Base-by-base conservation (phyloP, 2,113 vertebrate genomes). In the Tetraodon nigroviridis region DNA sequence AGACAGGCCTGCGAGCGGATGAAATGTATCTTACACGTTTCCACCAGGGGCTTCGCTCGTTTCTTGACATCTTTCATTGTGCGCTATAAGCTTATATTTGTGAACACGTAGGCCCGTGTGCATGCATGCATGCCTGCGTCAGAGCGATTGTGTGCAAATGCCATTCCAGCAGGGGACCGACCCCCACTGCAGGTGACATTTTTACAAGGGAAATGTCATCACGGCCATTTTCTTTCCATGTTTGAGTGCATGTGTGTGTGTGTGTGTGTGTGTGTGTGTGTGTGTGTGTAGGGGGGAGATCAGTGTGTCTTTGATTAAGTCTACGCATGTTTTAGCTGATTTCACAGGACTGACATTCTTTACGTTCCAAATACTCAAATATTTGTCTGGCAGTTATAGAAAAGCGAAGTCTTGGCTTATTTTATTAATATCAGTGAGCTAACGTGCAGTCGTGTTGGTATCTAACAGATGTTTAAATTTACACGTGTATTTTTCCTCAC, bases 141-240 rank as follows among this genome's bases (percentile, higher is more conserved):
- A 37, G 61, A 5, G 50, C 57, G 64, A 64, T 29, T 63, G 74
- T 81, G 78, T 81, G 79, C 69, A 89, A 89, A 88, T 87, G 83
- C 70, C 79, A 88, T 84, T 75, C 79, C 64, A 73, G 78, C 55
- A 73, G 74, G 64, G 69, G 64, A 51, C 51, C 66, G 14, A 75
- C 79, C 81, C 70, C 78, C 74, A 63, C 75, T 67, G 67, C 69
- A 78, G 83, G 78, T 89, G 87, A 85, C 85, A 87, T 89, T 89
- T 90, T 80, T 83, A 77, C 61, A 62, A n/a, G 57, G 69, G 72
- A 89, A 88, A 89, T 90, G 86, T 85, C 85, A 82, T 72, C 73
- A 61, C 44, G 60, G 56, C 55, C 78, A 82, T 89, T 88, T 88
- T 78, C 63, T 75, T 68, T 59, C 55, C 61, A 64, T 79, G 2